Evolutionary conservation across 2,797 vertebrate genomes (phyloP).

Genomic region (Scolopax rusticola): DNA sequence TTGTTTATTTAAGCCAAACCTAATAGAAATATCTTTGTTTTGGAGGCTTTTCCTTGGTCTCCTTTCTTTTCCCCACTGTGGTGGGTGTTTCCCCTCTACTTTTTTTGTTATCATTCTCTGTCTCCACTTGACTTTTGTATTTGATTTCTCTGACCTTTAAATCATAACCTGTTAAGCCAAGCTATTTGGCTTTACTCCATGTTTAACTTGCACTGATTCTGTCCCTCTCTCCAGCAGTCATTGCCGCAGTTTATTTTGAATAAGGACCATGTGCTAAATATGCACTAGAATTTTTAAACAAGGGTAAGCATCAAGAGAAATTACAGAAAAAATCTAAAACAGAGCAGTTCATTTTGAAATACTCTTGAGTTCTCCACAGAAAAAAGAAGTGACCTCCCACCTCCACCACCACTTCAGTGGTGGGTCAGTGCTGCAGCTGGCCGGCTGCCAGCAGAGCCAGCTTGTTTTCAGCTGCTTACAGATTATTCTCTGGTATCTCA

Average conservation of each 20-base stretch:
- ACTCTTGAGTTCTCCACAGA: neutral
- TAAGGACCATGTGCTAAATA: neutral
- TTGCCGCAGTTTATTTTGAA: neutral
- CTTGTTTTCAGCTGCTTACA: neutral
- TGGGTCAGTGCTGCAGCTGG: neutral
- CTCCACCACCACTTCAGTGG: neutral
- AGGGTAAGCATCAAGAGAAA: neutral
- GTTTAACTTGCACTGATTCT: neutral
- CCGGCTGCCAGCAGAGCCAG: neutral
- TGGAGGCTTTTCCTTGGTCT: neutral
- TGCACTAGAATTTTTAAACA: neutral
- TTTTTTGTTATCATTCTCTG: neutral
- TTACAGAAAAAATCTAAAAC: neutral
- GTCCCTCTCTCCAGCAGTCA: neutral
- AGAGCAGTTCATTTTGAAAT: neutral
- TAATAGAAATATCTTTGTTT: neutral
- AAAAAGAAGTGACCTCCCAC: neutral
- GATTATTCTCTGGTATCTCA: neutral
- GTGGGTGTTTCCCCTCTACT: neutral
- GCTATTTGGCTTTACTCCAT: neutral
- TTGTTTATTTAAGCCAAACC: neutral
- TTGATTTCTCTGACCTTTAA: slow-evolving; percentile 42
- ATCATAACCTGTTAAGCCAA: neutral
- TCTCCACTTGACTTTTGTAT: slow-evolving; percentile 22
- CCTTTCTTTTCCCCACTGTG: neutral